phyloP scores from a whole-genome alignment of 2,888 invertebrate genomes.

The Malthinus seriepunctatus region DNA sequence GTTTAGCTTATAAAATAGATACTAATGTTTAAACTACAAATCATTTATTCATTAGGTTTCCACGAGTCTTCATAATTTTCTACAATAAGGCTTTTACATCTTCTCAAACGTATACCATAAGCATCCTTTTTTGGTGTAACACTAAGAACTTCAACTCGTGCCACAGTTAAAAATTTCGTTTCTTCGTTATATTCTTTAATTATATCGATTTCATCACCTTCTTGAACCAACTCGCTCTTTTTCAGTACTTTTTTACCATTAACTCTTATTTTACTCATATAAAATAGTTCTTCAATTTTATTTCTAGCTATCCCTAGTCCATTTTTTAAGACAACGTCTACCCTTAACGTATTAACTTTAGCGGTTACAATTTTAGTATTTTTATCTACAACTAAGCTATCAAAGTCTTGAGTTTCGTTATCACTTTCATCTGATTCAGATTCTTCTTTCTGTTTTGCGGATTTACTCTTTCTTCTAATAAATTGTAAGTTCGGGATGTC shows the following conservation, averaged over 20 bases:
- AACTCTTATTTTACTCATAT: constrained; percentile 77
- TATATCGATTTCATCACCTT: constrained; percentile 79
- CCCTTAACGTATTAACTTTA: constrained; percentile 67
- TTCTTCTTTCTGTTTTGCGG: constrained; percentile 38
- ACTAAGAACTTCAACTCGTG: constrained; percentile 68
- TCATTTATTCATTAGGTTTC: constrained; percentile 39
- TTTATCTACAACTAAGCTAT: constrained; percentile 56
- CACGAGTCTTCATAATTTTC: constrained; percentile 71
- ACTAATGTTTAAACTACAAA: constrained; percentile 1
- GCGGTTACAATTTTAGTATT: constrained; percentile 69
- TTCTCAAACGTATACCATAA: constrained; percentile 64
- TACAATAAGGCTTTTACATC: constrained; percentile 70
- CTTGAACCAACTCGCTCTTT: constrained; percentile 69
- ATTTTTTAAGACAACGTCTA: constrained; percentile 72
- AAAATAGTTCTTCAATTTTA: constrained; percentile 79
- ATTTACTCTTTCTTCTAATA: constrained; percentile 38
- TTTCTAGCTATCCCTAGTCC: constrained; percentile 73
- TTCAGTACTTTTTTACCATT: constrained; percentile 78
- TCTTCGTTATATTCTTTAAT: constrained; percentile 67
- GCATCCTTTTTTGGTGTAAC: constrained; percentile 60
- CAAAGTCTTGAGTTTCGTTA: constrained; percentile 54
- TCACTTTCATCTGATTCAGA: constrained; percentile 59
- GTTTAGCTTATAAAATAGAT: too few species aligned
- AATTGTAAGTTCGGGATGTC: constrained; percentile 10
- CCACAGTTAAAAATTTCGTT: constrained; percentile 71